Evolutionary conservation across 2,888 invertebrate genomes (phyloP).

Genomic region (Brachyptera risi): DNA sequence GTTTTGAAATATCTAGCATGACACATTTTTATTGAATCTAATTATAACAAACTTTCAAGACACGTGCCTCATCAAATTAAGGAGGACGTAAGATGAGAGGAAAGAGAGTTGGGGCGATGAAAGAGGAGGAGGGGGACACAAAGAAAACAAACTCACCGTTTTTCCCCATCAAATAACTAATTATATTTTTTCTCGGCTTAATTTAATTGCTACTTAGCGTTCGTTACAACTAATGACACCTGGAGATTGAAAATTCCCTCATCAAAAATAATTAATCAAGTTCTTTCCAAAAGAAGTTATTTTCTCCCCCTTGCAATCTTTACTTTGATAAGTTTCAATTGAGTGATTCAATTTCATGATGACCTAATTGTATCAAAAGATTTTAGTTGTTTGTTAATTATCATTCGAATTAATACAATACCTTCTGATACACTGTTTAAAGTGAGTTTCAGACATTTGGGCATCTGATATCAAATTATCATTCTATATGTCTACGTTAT

Average conservation of each 20-base stretch:
- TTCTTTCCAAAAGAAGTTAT: neutral
- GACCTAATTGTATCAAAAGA: conserved; percentile 12
- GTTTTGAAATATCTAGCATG: too few relatives aligned
- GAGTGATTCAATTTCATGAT: conserved; percentile 11
- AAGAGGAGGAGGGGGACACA: too few relatives aligned
- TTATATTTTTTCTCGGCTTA: conserved; percentile 7
- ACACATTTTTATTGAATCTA: too few relatives aligned
- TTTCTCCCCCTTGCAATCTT: neutral
- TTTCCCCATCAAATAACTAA: neutral
- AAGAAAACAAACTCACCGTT: neutral
- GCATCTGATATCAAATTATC: too few relatives aligned
- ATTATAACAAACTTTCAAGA: too few relatives aligned
- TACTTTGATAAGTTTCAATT: conserved; percentile 9
- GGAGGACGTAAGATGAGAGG: too few relatives aligned
- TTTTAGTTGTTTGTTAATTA: conserved; percentile 22
- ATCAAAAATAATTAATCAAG: neutral
- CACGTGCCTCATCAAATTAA: too few relatives aligned
- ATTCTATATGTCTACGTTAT: too few relatives aligned
- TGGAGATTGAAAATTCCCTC: conserved; percentile 4
- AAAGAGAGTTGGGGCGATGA: too few relatives aligned
- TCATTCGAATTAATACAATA: conserved; percentile 17
- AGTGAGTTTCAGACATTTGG: too few relatives aligned
- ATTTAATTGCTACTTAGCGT: conserved; percentile 18
- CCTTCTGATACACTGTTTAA: too few relatives aligned
- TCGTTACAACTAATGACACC: neutral